Base-by-base conservation (phyloP, 2,888 invertebrate genomes). In the Pogonocherus hispidulus region DNA sequence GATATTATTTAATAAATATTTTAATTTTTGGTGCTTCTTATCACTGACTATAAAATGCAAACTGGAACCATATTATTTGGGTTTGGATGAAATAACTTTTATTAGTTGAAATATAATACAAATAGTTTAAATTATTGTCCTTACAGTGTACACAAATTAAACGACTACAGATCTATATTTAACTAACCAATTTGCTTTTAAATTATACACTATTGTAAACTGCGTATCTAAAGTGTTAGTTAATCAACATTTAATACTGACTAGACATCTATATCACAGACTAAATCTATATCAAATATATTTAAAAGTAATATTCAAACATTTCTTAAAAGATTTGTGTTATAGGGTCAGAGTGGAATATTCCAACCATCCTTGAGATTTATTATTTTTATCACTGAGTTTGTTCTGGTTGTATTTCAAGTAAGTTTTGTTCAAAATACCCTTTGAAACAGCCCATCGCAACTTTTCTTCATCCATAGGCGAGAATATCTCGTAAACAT, bases 401-500 rank as follows among this genome's bases (percentile, higher is more conserved):
- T 37, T 49, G 9, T 37, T 14, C 16, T 71, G 63, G 23, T 69
- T 62, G 49, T 71, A 71, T 55, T 35, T 73, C 49, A 63, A 57
- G 63, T 70, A 72, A 1, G 72, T 71, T 35, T 69, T 68, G 37
- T 69, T 71, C 4, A 69, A 69, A 18, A 62, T 63, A 5, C 78
- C 77, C 49, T 72, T 76, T 2, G 75, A 75, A 52, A 72, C 71
- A 16, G 73, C 71, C 20, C 54, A 63, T 47, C 78, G 51, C 32
- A 78, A 47, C 62, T 71, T 69, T 27, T 77, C 69, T 64, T 78
- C 78, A 37, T 78, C 77, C 3, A 57, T 55, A 6, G 73, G 71
- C 0, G 74, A 71, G 14, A 70, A 54, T 22, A 80, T 75, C 65
- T 77, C 76, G 54, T 74, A 78, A 5, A 79, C 78, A 65, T 79